Conservation (phyloP, 2,888 invertebrate species). For the Adelphocoris suturalis region DNA sequence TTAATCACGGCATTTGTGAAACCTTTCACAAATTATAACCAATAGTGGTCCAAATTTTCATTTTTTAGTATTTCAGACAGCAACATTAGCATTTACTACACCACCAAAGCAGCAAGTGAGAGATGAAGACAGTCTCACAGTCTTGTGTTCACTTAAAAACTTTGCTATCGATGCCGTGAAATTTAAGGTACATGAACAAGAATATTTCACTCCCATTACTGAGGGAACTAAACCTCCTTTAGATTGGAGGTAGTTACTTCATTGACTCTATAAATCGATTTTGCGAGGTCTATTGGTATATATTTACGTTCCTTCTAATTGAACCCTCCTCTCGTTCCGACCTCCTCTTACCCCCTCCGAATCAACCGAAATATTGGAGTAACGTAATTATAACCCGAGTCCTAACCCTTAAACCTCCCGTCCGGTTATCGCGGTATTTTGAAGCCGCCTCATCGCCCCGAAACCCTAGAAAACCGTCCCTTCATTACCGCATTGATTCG, state of each 20-base stretch:
- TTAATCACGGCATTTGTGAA: too few relatives aligned
- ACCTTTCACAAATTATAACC: too few relatives aligned
- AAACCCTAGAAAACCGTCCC: not conserved
- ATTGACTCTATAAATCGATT: not conserved
- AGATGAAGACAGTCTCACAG: too few relatives aligned
- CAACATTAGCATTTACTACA: too few relatives aligned
- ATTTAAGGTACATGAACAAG: too few relatives aligned
- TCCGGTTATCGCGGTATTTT: not conserved
- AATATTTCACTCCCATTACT: too few relatives aligned
- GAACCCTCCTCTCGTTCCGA: not conserved
- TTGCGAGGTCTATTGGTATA: not conserved
- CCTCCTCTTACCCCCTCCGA: constrained; percentile 2
- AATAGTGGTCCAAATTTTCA: too few relatives aligned
- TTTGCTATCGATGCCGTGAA: too few relatives aligned
- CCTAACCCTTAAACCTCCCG: not conserved
- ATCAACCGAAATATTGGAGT: constrained; percentile 24
- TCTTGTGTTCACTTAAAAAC: too few relatives aligned
- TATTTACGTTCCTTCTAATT: constrained; percentile 37
- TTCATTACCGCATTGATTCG: not conserved
- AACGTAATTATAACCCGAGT: constrained; percentile 22
- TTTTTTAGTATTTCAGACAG: too few relatives aligned
- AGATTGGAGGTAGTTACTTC: not conserved
- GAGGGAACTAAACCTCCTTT: too few relatives aligned
- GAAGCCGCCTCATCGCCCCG: not conserved
- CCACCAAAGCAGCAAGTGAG: too few relatives aligned